These are phyloP conservation scores for Tetrax tetrax DNA, from an alignment of 2,113 vertebrate genomes.

Conservation along the genomic window DNA sequence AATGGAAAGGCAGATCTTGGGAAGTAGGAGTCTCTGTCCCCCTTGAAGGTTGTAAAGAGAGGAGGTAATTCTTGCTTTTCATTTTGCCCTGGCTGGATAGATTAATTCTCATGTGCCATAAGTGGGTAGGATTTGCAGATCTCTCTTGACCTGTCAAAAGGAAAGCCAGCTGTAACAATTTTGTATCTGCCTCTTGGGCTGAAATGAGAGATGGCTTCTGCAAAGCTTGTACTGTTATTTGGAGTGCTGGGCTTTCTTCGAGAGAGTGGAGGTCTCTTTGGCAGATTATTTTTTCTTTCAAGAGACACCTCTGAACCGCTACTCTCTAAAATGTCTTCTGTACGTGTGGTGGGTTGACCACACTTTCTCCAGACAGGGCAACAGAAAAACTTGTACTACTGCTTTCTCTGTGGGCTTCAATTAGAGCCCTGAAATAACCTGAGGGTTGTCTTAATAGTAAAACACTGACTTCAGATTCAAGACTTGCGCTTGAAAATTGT, in stretches of 20 bases:
- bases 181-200: neutral
- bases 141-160: slow-evolving; percentile 1
- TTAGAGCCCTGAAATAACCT: neutral
- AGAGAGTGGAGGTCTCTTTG: neutral
- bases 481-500: neutral
- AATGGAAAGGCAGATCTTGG: neutral
- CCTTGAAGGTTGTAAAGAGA: neutral
- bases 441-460: neutral
- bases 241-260: neutral
- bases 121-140: neutral
- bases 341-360: accelerated
- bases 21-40: neutral
- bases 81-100: neutral
- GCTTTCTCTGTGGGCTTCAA: neutral
- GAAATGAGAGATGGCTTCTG: neutral
- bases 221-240: neutral
- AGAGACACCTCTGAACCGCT: neutral
- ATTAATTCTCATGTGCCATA: neutral
- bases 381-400: neutral
- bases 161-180: slow-evolving; percentile 5
- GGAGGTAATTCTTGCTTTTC: neutral
- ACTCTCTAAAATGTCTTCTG: neutral
- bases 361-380: neutral
- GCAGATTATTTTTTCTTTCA: neutral
- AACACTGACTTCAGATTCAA: neutral